Conservation (phyloP, 2,113 vertebrate genomes). For the Passer domesticus region DNA sequence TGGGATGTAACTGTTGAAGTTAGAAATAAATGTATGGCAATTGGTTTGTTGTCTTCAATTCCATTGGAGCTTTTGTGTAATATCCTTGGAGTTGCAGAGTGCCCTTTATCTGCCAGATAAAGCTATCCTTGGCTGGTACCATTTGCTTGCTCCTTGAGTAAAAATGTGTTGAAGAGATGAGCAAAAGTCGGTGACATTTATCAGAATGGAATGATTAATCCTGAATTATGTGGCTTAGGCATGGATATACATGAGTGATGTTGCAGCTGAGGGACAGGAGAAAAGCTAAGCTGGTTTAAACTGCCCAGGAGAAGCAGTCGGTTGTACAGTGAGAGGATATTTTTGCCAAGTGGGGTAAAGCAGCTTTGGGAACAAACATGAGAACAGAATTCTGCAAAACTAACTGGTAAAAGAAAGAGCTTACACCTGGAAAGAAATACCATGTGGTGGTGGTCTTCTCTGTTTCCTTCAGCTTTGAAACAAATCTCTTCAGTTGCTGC, state of each 20-base stretch:
- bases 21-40: neutral
- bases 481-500: neutral
- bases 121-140: neutral
- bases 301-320: neutral
- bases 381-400: neutral
- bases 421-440: neutral
- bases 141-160: neutral
- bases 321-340: neutral
- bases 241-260: neutral
- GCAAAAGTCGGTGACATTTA: neutral
- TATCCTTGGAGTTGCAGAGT: neutral
- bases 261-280: neutral
- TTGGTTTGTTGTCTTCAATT: neutral
- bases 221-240: neutral
- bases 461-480: neutral
- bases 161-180: neutral
- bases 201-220: neutral
- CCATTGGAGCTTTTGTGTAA: rapidly evolving
- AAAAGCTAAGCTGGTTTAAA: neutral
- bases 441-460: neutral
- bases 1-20: neutral
- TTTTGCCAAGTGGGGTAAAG: neutral
- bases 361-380: neutral
- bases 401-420: neutral
- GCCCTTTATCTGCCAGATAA: neutral